Conservation (phyloP, 37 sponge, comb jelly and placozoan genomes). For the Agelas oroides region DNA sequence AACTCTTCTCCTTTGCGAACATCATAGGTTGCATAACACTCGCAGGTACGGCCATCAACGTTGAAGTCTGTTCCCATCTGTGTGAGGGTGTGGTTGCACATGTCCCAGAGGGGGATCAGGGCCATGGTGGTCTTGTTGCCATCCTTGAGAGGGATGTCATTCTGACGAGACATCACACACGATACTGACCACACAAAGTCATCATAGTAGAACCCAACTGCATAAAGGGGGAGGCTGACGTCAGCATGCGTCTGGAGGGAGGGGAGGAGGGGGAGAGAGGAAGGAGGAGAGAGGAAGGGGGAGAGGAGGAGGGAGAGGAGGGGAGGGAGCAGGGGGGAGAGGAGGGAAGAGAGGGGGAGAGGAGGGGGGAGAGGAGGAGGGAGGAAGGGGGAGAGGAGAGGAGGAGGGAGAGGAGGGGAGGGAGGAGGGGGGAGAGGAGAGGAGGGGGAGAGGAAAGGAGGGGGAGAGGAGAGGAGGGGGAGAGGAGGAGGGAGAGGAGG, state of each 20-base stretch:
- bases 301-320: not conserved
- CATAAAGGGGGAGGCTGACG: conserved; percentile 23
- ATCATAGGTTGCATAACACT: conserved; percentile 47
- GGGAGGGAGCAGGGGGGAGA: too few species aligned
- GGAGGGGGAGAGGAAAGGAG: not conserved
- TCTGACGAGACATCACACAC: conserved; percentile 82
- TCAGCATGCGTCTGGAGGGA: conserved; percentile 18
- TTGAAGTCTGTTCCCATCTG: conserved; percentile 74
- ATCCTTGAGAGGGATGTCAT: conserved; percentile 57
- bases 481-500: not conserved
- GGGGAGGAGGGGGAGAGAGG: not conserved
- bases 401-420: not conserved
- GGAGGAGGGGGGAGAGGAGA: not conserved
- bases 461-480: not conserved
- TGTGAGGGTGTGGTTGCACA: conserved; percentile 71
- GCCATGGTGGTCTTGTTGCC: conserved; percentile 21
- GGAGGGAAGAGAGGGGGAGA: not conserved
- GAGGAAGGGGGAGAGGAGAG: not conserved
- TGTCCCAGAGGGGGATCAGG: conserved; percentile 86
- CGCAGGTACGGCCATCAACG: conserved; percentile 22
- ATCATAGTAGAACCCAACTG: conserved; percentile 59
- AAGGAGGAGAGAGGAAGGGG: too few species aligned
- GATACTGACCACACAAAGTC: conserved; percentile 86
- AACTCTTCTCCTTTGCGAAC: conserved; percentile 59
- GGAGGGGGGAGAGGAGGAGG: too few species aligned